phyloP scores from a whole-genome alignment of 2,113 vertebrate species.

The Amphiprion percula region DNA sequence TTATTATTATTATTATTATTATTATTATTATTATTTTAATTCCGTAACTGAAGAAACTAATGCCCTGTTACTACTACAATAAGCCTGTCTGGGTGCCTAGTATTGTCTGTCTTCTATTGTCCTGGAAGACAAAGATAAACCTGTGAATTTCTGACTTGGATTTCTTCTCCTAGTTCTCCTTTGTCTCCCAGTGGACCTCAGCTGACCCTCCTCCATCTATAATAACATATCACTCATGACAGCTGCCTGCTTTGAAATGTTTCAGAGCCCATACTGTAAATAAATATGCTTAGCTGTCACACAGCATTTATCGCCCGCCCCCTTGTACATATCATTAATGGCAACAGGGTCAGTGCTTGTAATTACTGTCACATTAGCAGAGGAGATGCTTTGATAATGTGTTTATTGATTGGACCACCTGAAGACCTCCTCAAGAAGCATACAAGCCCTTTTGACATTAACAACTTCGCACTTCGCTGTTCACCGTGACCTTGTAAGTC shows the following conservation, averaged over 20 bases:
- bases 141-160: conserved; percentile 62
- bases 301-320: conserved; percentile 14
- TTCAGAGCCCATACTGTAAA: conserved; percentile 9
- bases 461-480: conserved; percentile 36
- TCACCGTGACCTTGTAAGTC: not conserved
- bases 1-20: too few species aligned
- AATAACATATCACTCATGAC: conserved; percentile 28
- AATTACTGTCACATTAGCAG: conserved; percentile 23
- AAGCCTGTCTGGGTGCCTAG: not conserved
- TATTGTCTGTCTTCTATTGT: conserved; percentile 47
- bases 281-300: conserved; percentile 22
- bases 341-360: not conserved
- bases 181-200: conserved; percentile 36
- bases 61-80: not conserved
- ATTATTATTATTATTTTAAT: not conserved
- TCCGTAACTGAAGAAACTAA: not conserved
- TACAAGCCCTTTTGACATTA: conserved; percentile 15
- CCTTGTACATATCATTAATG: not conserved
- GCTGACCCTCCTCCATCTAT: conserved; percentile 27
- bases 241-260: conserved; percentile 46
- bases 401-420: conserved; percentile 45
- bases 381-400: conserved; percentile 23
- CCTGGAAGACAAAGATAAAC: conserved; percentile 70
- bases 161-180: conserved; percentile 24
- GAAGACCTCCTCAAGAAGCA: conserved; percentile 56